Evolutionary conservation across 2,797 vertebrate genomes (phyloP).

Genomic region (Myioborus miniatus): DNA sequence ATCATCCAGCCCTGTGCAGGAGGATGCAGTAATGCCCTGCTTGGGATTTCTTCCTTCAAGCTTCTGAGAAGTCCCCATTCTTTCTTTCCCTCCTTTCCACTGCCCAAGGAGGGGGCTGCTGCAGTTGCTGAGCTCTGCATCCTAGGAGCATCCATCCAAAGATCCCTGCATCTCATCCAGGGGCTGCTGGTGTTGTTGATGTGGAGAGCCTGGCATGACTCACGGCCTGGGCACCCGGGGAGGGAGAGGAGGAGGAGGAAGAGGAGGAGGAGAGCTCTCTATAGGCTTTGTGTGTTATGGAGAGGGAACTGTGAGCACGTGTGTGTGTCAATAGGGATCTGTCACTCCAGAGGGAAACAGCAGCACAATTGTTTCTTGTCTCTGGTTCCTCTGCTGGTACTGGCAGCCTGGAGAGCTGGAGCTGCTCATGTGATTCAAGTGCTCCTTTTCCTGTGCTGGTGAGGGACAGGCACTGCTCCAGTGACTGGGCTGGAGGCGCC

Average conservation of each 20-base stretch:
- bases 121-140: not conserved
- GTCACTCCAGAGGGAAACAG: slow-evolving; percentile 4
- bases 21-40: not conserved
- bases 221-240: rapidly evolving
- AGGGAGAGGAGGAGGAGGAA: not conserved
- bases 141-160: not conserved
- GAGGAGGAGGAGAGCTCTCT: not conserved
- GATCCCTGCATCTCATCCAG: not conserved
- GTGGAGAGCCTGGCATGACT: not conserved
- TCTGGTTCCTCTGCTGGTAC: not conserved
- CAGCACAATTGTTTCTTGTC: not conserved
- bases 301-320: not conserved
- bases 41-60: not conserved
- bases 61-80: not conserved
- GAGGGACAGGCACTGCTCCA: rapidly evolving
- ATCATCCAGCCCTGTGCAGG: not conserved
- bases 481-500: not conserved
- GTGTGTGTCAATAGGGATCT: slow-evolving; percentile 1
- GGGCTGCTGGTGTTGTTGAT: not conserved
- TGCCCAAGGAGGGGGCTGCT: not conserved
- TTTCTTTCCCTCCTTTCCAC: not conserved
- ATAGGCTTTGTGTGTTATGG: not conserved
- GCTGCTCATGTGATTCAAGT: not conserved
- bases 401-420: not conserved
- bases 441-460: not conserved